Conservation (phyloP, 2,113 vertebrate species). For the Neotragus pygmaeus region DNA sequence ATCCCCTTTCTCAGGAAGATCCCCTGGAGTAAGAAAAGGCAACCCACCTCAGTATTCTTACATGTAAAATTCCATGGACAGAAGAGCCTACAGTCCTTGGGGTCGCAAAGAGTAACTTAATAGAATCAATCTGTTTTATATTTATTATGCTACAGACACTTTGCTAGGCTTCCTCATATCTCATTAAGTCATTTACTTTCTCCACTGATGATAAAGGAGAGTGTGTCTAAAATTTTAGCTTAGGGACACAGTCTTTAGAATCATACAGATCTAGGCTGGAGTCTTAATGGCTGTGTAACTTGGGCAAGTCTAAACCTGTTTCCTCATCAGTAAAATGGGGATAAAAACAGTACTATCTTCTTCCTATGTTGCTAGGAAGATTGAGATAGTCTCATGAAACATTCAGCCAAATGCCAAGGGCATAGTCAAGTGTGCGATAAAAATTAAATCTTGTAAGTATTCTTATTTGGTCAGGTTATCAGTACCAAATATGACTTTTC, state of each 20-base stretch:
- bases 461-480: neutral
- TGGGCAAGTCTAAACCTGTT: conserved; percentile 30
- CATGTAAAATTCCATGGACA: neutral
- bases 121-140: neutral
- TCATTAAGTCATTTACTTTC: conserved; percentile 18
- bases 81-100: neutral
- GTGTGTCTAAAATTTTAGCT: neutral
- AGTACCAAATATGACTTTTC: neutral
- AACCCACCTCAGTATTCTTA: neutral
- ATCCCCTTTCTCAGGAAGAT: neutral
- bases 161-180: neutral
- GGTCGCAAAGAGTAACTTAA: neutral
- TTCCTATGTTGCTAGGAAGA: neutral
- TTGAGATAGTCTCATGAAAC: neutral
- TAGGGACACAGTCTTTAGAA: neutral
- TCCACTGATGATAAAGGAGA: conserved; percentile 26
- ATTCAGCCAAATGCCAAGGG: neutral
- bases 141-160: neutral
- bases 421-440: neutral
- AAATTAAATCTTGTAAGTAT: neutral
- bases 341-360: neutral
- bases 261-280: conserved; percentile 28
- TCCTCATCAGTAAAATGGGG: conserved; percentile 31
- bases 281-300: neutral
- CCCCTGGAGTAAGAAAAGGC: neutral